A percentile compares a stretch with the other conserved stretches of the same genome.
These are phyloP conservation scores for Zaprionus bogoriensis DNA, from an alignment of 2,888 invertebrate species.

Conservation along the genomic window DNA sequence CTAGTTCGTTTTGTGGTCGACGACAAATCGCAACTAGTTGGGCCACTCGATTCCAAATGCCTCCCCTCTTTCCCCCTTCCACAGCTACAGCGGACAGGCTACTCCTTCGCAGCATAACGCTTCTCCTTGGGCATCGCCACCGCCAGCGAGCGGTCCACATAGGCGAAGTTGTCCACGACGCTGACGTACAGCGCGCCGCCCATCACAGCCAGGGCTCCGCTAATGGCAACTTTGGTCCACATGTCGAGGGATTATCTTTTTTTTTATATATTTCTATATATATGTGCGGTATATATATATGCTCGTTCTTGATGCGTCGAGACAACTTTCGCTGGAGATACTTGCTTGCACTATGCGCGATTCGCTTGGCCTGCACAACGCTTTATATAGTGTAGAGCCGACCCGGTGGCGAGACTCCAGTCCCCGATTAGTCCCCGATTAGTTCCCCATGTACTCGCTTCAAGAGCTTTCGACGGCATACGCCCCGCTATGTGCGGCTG, in stretches of 20 bases:
- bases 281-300: not conserved
- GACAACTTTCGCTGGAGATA: slow-evolving; percentile 7
- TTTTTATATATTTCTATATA: not conserved
- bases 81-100: not conserved
- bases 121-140: slow-evolving; percentile 59
- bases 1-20: slow-evolving; percentile 14
- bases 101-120: slow-evolving; percentile 28
- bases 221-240: slow-evolving; percentile 60
- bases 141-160: slow-evolving; percentile 62
- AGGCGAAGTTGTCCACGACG: slow-evolving; percentile 63
- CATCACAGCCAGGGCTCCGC: slow-evolving; percentile 55
- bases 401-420: slow-evolving; percentile 30
- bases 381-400: slow-evolving; percentile 46
- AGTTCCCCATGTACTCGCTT: not conserved
- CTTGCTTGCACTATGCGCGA: slow-evolving; percentile 53
- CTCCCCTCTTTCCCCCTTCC: not conserved
- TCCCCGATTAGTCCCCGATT: not conserved
- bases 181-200: slow-evolving; percentile 48
- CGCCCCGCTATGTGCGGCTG: slow-evolving; percentile 48
- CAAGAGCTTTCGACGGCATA: not conserved
- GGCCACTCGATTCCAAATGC: not conserved
- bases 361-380: slow-evolving; percentile 39
- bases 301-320: not conserved
- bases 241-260: slow-evolving; percentile 24
- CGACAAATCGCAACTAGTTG: slow-evolving; percentile 27